Percentiles rank a stretch among this genome's conserved stretches.
Conservation (phyloP, 1,140 invertebrate genomes). For the Kradibia gibbosae region DNA sequence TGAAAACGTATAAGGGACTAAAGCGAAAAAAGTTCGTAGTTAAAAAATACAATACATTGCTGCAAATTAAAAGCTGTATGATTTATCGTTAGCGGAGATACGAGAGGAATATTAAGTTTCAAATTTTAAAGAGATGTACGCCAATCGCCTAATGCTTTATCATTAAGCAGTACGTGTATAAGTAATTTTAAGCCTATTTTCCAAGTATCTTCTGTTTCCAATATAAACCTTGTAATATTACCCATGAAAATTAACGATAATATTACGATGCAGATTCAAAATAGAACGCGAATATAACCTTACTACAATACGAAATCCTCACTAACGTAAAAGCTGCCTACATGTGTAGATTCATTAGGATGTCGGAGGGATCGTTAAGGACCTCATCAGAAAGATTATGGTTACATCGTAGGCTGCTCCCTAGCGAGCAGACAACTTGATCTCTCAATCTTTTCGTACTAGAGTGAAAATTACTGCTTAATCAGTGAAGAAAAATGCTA, state of each 20-base stretch:
- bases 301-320: conserved; percentile 28
- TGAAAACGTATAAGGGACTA: background rate
- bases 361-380: conserved; percentile 47
- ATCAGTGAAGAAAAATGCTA: conserved; percentile 50
- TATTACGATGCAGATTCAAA: conserved; percentile 40
- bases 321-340: conserved; percentile 42
- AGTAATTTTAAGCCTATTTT: conserved; percentile 3
- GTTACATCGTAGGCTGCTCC: conserved; percentile 41
- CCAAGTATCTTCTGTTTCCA: conserved; percentile 5
- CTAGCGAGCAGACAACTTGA: conserved; percentile 37
- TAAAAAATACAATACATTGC: background rate
- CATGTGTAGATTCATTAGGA: conserved; percentile 49
- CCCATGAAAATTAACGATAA: conserved; percentile 27
- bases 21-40: background rate
- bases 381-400: conserved; percentile 50
- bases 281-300: conserved; percentile 19
- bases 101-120: background rate
- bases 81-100: background rate
- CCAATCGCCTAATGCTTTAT: background rate
- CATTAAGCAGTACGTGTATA: background rate
- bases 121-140: conserved; percentile 1
- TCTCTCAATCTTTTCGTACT: conserved; percentile 48
- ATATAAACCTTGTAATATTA: conserved; percentile 37
- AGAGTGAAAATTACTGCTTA: conserved; percentile 49
- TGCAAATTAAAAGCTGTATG: background rate